Conservation (phyloP, 2,113 vertebrate genomes). For the Otis tarda region DNA sequence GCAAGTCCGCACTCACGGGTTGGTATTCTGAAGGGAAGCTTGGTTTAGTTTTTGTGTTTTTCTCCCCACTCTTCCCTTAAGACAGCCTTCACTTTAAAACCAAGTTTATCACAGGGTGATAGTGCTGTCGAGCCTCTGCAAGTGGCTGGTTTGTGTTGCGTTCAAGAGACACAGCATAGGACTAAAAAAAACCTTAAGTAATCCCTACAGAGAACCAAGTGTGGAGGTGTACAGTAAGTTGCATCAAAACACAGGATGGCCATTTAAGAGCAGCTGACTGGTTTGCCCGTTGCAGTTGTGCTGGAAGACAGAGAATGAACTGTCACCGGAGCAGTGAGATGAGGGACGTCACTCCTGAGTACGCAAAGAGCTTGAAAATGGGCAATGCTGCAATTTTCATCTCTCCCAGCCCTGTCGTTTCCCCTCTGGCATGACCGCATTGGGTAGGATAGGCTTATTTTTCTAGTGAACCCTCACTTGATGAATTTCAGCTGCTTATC, state of each 20-base stretch:
- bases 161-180: not conserved
- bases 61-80: not conserved
- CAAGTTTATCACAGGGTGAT: constrained; percentile 38
- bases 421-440: not conserved
- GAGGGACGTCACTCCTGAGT: not conserved
- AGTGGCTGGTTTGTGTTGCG: not conserved
- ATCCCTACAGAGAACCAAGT: not conserved
- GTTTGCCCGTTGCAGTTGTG: not conserved
- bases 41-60: not conserved
- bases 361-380: not conserved
- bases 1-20: constrained; percentile 47
- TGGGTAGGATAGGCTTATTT: not conserved
- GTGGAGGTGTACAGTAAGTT: not conserved
- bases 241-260: not conserved
- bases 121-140: constrained; percentile 9
- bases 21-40: constrained; percentile 7
- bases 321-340: not conserved
- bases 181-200: not conserved
- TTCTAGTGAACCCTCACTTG: not conserved
- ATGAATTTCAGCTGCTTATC: not conserved
- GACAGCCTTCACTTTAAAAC: constrained; percentile 52
- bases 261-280: not conserved
- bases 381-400: not conserved
- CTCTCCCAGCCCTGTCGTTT: not conserved
- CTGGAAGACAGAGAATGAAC: not conserved